These are phyloP conservation scores for Chaetorhynchus papuensis DNA, from an alignment of 2,113 vertebrate species.

Conservation along the genomic window DNA sequence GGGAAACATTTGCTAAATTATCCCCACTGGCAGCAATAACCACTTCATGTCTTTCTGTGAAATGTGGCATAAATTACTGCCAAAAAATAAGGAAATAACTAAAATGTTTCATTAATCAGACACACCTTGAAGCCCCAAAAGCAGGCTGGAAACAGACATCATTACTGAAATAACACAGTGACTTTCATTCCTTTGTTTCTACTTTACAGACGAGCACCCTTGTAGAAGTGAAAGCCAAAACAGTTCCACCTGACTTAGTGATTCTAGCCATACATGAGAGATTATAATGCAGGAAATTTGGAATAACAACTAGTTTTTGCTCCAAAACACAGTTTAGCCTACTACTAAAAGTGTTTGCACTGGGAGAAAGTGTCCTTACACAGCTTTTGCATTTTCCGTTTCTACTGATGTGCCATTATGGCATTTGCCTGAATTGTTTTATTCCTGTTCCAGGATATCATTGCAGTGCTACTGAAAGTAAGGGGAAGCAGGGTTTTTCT, in stretches of 20 bases:
- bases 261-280: not conserved
- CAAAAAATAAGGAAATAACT: constrained; percentile 1
- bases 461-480: not conserved
- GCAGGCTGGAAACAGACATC: not conserved
- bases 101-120: constrained; percentile 16
- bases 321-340: not conserved
- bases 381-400: not conserved
- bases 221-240: not conserved
- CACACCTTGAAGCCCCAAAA: not conserved
- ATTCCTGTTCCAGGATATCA: not conserved
- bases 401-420: not conserved
- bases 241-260: not conserved
- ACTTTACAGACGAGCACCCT: not conserved
- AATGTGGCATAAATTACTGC: not conserved
- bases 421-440: not conserved
- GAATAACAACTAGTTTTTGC: not conserved
- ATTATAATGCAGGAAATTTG: not conserved
- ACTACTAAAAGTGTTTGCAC: not conserved
- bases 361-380: not conserved
- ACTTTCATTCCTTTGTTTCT: not conserved
- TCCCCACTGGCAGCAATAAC: constrained; percentile 1
- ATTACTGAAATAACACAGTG: not conserved
- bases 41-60: not conserved
- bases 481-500: not conserved
- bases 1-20: constrained; percentile 33